A percentile compares a stretch with the other conserved stretches of the same genome.
Evolutionary conservation across 2,113 vertebrate genomes (phyloP).

Genomic region (Kobus ellipsiprymnus): DNA sequence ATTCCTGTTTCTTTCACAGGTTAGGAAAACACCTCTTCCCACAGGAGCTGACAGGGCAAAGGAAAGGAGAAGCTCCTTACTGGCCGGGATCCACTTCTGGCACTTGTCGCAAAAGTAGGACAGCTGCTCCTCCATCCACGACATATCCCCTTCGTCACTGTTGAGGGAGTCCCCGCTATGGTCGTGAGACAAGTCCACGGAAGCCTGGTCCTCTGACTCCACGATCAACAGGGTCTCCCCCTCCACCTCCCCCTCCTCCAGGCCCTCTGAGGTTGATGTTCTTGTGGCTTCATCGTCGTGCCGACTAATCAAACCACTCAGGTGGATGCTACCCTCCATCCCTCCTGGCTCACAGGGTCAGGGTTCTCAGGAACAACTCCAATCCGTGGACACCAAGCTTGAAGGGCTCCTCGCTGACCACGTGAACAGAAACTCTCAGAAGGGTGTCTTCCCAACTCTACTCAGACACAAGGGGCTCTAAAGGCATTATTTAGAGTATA

Average conservation of each 20-base stretch:
- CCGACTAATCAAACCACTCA: conserved; percentile 78
- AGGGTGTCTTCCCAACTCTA: neutral
- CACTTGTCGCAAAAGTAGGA: conserved; percentile 97
- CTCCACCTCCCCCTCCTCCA: conserved; percentile 98
- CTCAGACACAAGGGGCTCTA: neutral
- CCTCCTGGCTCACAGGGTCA: neutral
- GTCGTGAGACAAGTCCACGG: conserved; percentile 95
- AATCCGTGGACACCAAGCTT: neutral
- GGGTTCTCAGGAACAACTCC: neutral
- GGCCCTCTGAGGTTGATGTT: conserved; percentile 90
- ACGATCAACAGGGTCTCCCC: conserved; percentile 96
- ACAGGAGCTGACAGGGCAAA: neutral
- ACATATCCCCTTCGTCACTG: conserved; percentile 90
- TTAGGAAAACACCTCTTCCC: neutral
- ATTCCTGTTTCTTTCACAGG: conserved; percentile 12
- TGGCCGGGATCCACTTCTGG: conserved; percentile 95
- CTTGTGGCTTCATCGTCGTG: conserved; percentile 90
- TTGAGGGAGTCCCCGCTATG: conserved; percentile 97
- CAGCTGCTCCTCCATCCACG: conserved; percentile 92
- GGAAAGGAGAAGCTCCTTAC: conserved; percentile 79
- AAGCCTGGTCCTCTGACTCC: conserved; percentile 95
- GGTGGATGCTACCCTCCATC: conserved; percentile 90
- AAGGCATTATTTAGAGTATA: neutral
- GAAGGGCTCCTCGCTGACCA: neutral
- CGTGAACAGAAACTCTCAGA: neutral